Conservation (phyloP, 2,797 vertebrate species). For the Picus viridis region DNA sequence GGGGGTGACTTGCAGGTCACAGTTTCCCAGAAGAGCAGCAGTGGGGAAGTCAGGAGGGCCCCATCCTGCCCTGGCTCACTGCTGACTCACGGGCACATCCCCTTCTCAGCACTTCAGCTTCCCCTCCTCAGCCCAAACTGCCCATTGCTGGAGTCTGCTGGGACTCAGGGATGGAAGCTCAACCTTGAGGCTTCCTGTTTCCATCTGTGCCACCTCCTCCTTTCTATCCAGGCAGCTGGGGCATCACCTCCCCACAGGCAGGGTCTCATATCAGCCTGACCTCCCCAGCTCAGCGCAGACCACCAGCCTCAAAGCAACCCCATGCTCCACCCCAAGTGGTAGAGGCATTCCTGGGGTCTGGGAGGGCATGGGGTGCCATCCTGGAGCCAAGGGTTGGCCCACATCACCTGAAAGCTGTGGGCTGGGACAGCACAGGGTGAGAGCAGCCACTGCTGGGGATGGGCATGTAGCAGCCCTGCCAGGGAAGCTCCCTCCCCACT, state of each 20-base stretch:
- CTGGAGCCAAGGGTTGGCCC: background rate
- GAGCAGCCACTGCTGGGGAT: background rate
- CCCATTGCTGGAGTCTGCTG: background rate
- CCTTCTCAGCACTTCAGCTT: background rate
- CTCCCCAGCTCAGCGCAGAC: background rate
- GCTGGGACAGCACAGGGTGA: background rate
- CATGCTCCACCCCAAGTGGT: rapidly evolving
- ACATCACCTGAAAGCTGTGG: background rate
- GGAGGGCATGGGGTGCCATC: background rate
- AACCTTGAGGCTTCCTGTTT: background rate
- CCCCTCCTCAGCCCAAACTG: background rate
- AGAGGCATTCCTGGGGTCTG: background rate
- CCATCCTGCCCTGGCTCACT: background rate
- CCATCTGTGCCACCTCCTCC: background rate
- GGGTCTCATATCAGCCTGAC: background rate
- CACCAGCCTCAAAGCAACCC: background rate
- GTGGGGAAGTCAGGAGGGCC: background rate
- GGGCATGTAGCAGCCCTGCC: background rate
- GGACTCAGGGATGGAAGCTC: background rate
- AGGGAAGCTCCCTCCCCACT: background rate
- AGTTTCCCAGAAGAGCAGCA: background rate
- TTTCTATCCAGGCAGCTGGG: background rate
- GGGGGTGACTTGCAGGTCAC: background rate
- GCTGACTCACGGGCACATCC: background rate
- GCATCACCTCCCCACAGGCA: background rate